Evolutionary conservation across 1,140 invertebrate genomes (phyloP).

Genomic region (Tribolium castaneum): DNA sequence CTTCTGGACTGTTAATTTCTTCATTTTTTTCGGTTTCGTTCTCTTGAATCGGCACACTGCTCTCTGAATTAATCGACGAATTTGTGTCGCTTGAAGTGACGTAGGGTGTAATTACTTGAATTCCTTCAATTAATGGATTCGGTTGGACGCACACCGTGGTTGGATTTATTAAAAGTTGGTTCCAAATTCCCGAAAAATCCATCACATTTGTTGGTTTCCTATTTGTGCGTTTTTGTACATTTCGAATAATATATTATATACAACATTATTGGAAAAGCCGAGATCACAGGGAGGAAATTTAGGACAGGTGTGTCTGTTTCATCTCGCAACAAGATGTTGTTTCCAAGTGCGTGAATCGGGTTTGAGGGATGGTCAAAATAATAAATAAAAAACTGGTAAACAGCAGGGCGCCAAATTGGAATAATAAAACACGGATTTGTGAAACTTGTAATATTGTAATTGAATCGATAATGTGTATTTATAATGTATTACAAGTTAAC

Average conservation of each 20-base stretch:
- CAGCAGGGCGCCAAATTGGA: not conserved
- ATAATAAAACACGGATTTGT: not conserved
- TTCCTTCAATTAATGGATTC: slow-evolving; percentile 4
- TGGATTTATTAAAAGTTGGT: slow-evolving; percentile 31
- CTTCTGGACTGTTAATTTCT: not conserved
- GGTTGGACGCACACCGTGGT: not conserved
- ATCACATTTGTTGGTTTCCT: slow-evolving; percentile 4
- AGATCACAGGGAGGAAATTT: slow-evolving; percentile 6
- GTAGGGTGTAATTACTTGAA: slow-evolving; percentile 32
- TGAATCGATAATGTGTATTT: slow-evolving; percentile 53
- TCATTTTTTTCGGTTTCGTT: not conserved
- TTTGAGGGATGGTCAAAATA: not conserved
- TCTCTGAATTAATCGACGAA: slow-evolving; percentile 29
- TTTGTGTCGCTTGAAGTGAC: slow-evolving; percentile 25
- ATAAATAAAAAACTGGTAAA: slow-evolving; percentile 20
- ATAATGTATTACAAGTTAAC: slow-evolving; percentile 50
- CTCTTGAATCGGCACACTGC: slow-evolving; percentile 2
- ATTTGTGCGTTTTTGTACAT: slow-evolving; percentile 5
- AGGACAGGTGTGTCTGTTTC: not conserved
- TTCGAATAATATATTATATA: slow-evolving; percentile 8
- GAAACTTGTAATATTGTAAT: slow-evolving; percentile 53
- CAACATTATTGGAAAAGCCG: slow-evolving; percentile 26
- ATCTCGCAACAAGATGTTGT: not conserved
- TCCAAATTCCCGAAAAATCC: slow-evolving; percentile 21
- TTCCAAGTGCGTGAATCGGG: slow-evolving; percentile 25